These are phyloP conservation scores for Gerosis bhagava DNA, from an alignment of 2,888 invertebrate genomes.

Conservation along the genomic window DNA sequence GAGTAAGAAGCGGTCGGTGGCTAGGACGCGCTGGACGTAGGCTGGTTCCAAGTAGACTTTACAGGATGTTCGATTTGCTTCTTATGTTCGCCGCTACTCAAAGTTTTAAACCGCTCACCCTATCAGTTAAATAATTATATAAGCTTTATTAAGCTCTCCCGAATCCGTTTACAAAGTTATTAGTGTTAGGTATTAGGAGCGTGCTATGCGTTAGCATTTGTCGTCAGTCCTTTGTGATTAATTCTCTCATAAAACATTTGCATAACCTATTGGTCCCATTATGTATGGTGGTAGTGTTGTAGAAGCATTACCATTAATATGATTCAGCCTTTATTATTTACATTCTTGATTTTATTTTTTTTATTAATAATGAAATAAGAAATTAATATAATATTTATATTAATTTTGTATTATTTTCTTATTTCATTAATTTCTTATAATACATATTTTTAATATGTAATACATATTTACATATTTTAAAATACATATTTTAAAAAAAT, in stretches of 20 bases:
- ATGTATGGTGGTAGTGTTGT: not conserved
- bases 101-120: slow-evolving; percentile 1
- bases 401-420: too few species aligned
- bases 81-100: slow-evolving; percentile 9
- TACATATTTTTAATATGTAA: too few species aligned
- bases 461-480: too few species aligned
- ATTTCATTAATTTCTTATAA: too few species aligned
- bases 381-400: too few species aligned
- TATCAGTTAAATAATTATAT: too few species aligned
- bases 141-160: slow-evolving; percentile 7
- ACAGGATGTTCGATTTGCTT: slow-evolving; percentile 21
- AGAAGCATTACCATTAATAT: too few species aligned
- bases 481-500: too few species aligned
- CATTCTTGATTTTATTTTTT: too few species aligned
- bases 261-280: slow-evolving; percentile 4
- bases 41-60: slow-evolving; percentile 27
- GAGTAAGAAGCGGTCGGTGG: slow-evolving; percentile 21
- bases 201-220: slow-evolving; percentile 16
- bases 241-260: slow-evolving; percentile 5
- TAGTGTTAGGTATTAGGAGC: slow-evolving; percentile 9
- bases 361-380: too few species aligned
- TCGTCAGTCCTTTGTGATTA: slow-evolving; percentile 17
- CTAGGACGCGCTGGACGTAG: slow-evolving; percentile 15
- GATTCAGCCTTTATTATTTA: too few species aligned
- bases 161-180: slow-evolving; percentile 11